Evolutionary conservation across 2,113 vertebrate genomes (phyloP).

Genomic region (Psephotus haematonotus): DNA sequence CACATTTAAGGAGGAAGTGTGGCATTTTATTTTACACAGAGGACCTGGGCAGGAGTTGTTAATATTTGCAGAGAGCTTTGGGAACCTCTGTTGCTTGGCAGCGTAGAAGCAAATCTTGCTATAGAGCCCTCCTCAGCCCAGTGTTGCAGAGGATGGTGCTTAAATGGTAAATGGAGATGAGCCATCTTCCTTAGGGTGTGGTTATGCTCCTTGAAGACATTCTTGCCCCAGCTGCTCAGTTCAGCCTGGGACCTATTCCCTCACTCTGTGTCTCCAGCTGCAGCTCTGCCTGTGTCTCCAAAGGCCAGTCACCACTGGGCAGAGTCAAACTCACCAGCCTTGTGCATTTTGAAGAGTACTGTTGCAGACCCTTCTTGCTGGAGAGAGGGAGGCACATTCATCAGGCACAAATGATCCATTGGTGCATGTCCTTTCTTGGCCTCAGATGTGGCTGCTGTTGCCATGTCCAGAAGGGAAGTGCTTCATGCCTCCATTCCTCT

Average conservation of each 20-base stretch:
- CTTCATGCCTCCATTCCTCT: background rate
- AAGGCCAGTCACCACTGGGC: background rate
- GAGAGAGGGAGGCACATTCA: rapidly evolving
- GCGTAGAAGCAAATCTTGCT: background rate
- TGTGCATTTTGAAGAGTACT: background rate
- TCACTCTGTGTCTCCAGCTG: background rate
- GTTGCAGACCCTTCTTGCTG: background rate
- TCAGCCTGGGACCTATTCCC: background rate
- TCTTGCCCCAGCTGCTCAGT: background rate
- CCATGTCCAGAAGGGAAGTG: background rate
- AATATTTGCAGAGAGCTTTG: slow-evolving; percentile 26
- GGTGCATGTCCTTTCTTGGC: background rate
- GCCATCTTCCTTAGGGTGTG: background rate
- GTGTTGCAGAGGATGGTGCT: background rate
- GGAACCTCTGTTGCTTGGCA: background rate
- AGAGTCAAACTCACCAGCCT: background rate
- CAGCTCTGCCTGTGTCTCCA: background rate
- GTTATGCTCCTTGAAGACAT: background rate
- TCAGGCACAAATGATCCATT: rapidly evolving
- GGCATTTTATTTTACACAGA: background rate
- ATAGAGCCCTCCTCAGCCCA: background rate
- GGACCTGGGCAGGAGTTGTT: background rate
- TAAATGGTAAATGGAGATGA: background rate
- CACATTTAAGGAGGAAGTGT: background rate
- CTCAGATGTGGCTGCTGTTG: background rate